These are phyloP conservation scores for Coreoperca whiteheadi DNA, from an alignment of 2,113 vertebrate species.

Conservation along the genomic window DNA sequence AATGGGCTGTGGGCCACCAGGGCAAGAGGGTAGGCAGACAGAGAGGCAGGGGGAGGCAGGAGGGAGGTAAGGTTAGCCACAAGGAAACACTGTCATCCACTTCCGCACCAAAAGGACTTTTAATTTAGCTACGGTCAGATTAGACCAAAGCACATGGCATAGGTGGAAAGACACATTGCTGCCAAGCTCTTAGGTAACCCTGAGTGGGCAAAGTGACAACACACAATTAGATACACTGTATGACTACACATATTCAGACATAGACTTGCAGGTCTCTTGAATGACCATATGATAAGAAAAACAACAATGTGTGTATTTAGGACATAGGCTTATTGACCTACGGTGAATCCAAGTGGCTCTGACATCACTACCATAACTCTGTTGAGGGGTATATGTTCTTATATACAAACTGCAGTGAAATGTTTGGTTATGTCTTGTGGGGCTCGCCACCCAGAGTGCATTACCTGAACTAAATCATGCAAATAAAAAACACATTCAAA, in stretches of 20 bases:
- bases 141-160: constrained; percentile 72
- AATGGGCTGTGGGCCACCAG: constrained; percentile 78
- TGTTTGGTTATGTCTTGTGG: background rate
- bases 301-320: background rate
- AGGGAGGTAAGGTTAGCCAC: constrained; percentile 64
- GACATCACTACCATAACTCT: background rate
- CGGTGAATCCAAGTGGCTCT: background rate
- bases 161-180: constrained; percentile 55
- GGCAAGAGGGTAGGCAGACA: constrained; percentile 62
- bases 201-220: constrained; percentile 59
- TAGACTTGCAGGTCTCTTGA: constrained; percentile 1
- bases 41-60: constrained; percentile 48
- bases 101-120: constrained; percentile 82
- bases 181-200: constrained; percentile 77
- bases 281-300: background rate
- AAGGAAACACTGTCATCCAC: constrained; percentile 70
- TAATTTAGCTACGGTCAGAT: constrained; percentile 81
- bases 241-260: constrained; percentile 30
- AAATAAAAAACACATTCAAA: background rate
- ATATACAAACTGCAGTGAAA: background rate
- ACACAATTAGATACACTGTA: constrained; percentile 53
- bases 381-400: background rate
- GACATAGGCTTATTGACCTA: background rate
- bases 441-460: background rate
- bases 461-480: background rate